Base-by-base conservation (phyloP, 2,888 invertebrate species). In the Lasioglossum calceatum region DNA sequence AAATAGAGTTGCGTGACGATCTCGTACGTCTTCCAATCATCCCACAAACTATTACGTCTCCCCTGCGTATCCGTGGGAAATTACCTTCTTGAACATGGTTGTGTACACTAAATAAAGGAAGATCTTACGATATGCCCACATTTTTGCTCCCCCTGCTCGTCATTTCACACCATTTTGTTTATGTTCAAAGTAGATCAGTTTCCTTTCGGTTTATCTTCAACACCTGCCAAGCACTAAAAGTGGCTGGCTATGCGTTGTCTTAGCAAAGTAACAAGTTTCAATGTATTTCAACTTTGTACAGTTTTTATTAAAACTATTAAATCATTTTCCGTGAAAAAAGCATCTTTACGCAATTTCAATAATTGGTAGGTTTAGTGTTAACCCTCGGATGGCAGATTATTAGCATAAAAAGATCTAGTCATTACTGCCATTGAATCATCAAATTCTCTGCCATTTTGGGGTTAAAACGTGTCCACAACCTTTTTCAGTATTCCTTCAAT, bases 21-120 rank as follows among this genome's bases (percentile, higher is more conserved):
- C 93, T 93, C 87, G 89, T 93, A 92, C 87, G 92, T 92, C 93
- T 93, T 93, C 93, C 93, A 93, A 80, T 90, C 85, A 81, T 90
- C 85, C 87, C 87, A 88, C 87, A 85, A 77, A 82, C 81, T 82
- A 86, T 91, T 91, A 87, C 90, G 76, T 89, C 86, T 87, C 82
- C 84, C 89, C 88, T 87, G 79, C 70, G 70, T 91, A 88, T 78
- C 86, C 86, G 84, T 91, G 89, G 86, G 85, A 91, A 87, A 87
- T 88, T 82, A 84, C 90, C 89, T 90, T 91, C 88, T 87, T 86
- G 87, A 88, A 85, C 85, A 87, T 70, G 88, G 81, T 89, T 92
- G 89, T 92, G 89, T 92, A 92, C 87, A 87, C 89, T 78, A 84
- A 93, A 92, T 93, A 93, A 93, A 93, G 88, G 79, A 92, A 85